phyloP scores from a whole-genome alignment of 2,113 vertebrate genomes.

The Hemiscyllium ocellatum region DNA sequence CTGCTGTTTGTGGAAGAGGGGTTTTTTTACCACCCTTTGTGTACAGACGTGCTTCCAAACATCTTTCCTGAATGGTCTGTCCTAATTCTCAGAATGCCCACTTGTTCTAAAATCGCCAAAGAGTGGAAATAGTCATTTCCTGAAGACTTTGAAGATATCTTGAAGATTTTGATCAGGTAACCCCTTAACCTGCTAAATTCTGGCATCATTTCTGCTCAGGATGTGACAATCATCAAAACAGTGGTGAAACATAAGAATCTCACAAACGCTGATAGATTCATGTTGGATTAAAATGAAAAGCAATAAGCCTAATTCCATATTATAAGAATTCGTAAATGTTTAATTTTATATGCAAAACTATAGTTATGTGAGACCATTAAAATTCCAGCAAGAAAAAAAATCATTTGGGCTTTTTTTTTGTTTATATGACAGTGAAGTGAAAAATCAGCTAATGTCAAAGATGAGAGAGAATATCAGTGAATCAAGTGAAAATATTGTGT shows the following conservation, averaged over 20 bases:
- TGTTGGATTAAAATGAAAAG: background rate
- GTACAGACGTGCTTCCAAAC: too few relatives aligned
- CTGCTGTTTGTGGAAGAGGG: too few relatives aligned
- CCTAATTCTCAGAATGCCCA: too few relatives aligned
- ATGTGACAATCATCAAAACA: background rate
- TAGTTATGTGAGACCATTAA: background rate
- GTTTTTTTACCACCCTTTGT: too few relatives aligned
- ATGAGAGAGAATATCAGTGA: background rate
- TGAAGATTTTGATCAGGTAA: too few relatives aligned
- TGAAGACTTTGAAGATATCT: too few relatives aligned
- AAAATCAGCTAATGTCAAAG: background rate
- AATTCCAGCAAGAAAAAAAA: background rate
- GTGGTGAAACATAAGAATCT: background rate
- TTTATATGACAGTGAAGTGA: background rate
- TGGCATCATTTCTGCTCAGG: too few relatives aligned
- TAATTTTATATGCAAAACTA: background rate
- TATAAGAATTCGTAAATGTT: background rate
- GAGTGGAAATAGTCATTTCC: too few relatives aligned
- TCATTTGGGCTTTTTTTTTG: background rate
- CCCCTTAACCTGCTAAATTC: too few relatives aligned
- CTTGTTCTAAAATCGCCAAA: too few relatives aligned
- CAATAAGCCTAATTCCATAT: background rate
- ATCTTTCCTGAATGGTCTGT: too few relatives aligned
- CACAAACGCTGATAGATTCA: background rate
- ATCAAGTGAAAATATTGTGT: background rate